Evolutionary conservation across 1,140 invertebrate genomes (phyloP), one percentile per base, ranked within the genome.

Genomic region (Drosophila ercepeae): DNA sequence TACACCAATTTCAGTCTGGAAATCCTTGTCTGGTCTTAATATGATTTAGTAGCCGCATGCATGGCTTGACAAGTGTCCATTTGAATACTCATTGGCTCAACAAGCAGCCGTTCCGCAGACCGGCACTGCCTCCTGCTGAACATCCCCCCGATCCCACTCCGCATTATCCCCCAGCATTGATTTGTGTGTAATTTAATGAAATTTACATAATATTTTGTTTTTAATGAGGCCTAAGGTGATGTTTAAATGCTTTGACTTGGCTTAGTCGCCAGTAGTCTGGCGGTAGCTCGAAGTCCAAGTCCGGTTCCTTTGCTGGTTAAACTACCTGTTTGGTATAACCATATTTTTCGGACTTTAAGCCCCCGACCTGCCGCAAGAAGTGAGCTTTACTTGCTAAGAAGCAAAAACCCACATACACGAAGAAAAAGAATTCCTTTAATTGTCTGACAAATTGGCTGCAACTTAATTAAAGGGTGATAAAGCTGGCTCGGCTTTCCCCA

Each of bases 41-140:
- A 90, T 90, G 89, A 90, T 90, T 90, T 90, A 90, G 83, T 83
- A 72, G 88, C 77, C 79, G 59, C 78, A 81, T 77, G 84, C 79
- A 77, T 89, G 79, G 76, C 84, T 89, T 89, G 84, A 90, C 89
- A 89, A 90, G 82, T 90, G 89, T 90, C 88, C 89, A 90, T 90
- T 90, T 90, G 89, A 90, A 90, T 90, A 90, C 88, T 90, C 89
- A 90, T 88, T 90, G 89, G 88, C 75, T 89, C 82, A 88, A 88
- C 82, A 88, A 88, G 82, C 61, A 64, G 59, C 42, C 16, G 36
- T 68, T 41, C 41, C 42, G 27, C 44, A 39, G 11, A 7, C 41
- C 3, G 52, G 52, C 51, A n/a, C 14, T 32, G 41, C 52, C 64
- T 63, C 27, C 74, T 52, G 57, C 65, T 52, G 51, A 18, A 32